phyloP scores from a whole-genome alignment of 2,113 vertebrate species.

The Dicaeum eximium region DNA sequence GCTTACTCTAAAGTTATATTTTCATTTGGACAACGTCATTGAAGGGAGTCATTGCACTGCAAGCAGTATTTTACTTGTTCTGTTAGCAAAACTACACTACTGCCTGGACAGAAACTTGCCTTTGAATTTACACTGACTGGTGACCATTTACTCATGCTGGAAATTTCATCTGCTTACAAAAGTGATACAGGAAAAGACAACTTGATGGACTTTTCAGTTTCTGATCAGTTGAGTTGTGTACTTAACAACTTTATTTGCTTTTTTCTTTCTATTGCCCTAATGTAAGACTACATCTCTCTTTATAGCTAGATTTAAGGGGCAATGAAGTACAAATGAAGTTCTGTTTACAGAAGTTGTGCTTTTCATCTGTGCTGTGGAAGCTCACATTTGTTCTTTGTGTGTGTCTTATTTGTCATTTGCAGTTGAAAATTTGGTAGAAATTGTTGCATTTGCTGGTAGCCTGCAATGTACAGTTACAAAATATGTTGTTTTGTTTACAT shows the following conservation, averaged over 20 bases:
- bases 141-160: background rate
- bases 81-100: background rate
- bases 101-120: background rate
- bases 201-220: background rate
- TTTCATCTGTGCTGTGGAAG: background rate
- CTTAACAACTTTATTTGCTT: background rate
- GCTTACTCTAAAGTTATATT: background rate
- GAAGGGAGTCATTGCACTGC: background rate
- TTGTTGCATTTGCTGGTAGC: background rate
- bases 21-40: background rate
- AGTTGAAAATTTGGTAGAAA: background rate
- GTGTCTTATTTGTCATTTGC: background rate
- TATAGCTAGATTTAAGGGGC: background rate
- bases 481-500: background rate
- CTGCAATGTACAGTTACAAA: background rate
- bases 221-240: background rate
- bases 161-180: background rate
- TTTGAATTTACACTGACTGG: background rate
- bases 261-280: background rate
- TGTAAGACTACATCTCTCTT: background rate
- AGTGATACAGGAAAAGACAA: background rate
- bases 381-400: background rate
- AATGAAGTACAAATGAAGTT: background rate
- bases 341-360: background rate
- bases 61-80: background rate